Evolutionary conservation across 2,797 vertebrate genomes (phyloP).

Genomic region (Ptychobarbus kaznakovi): DNA sequence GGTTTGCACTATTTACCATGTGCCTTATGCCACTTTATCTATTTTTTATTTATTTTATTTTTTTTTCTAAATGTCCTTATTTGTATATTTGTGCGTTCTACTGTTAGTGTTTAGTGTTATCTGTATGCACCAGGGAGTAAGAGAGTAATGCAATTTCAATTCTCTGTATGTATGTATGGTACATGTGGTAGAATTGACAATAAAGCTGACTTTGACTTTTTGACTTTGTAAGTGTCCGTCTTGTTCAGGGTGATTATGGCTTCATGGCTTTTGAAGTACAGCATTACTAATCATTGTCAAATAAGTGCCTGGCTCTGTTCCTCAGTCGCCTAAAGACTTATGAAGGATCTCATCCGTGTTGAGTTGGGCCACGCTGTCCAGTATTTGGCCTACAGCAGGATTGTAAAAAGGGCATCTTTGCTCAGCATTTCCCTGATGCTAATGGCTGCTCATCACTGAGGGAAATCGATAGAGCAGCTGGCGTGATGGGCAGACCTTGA

Average conservation of each 20-base stretch:
- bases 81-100: too few species aligned
- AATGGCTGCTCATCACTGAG: slow-evolving; percentile 36
- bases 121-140: too few species aligned
- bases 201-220: too few species aligned
- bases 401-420: slow-evolving; percentile 15
- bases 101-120: too few species aligned
- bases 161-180: too few species aligned
- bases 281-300: not conserved
- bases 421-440: slow-evolving; percentile 60
- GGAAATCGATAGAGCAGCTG: slow-evolving; percentile 49
- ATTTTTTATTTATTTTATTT: too few species aligned
- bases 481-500: slow-evolving; percentile 31
- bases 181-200: too few species aligned
- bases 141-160: too few species aligned
- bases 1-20: too few species aligned
- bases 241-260: not conserved
- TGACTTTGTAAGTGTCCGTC: not conserved
- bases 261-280: not conserved
- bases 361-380: not conserved
- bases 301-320: not conserved
- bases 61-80: too few species aligned
- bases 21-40: too few species aligned
- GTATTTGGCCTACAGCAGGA: slow-evolving; percentile 4
- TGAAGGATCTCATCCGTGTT: slow-evolving; percentile 20
- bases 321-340: slow-evolving; percentile 23